A percentile compares a stretch with the other conserved stretches of the same genome.
Evolutionary conservation across 2,113 vertebrate genomes (phyloP).

Genomic region (Lepisosteus osseus): DNA sequence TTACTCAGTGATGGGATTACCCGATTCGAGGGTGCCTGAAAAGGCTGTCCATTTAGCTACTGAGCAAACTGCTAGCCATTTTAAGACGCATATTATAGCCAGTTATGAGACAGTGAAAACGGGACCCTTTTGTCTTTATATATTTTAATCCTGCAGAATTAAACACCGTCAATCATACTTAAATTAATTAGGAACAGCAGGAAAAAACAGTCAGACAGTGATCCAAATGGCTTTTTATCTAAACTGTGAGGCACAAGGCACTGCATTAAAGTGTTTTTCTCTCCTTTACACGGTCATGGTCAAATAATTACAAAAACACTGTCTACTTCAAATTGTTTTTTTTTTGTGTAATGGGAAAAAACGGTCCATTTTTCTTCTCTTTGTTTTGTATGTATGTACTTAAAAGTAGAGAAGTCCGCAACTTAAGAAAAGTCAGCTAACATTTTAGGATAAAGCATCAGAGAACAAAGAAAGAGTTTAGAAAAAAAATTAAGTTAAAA

Average conservation of each 20-base stretch:
- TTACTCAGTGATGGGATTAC: slow-evolving; percentile 6
- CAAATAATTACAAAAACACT: background rate
- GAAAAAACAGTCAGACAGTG: slow-evolving; percentile 6
- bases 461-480: no score
- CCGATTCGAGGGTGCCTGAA: background rate
- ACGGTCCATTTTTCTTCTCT: no score
- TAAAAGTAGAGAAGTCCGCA: no score
- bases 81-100: background rate
- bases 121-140: slow-evolving; percentile 11
- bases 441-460: no score
- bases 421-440: no score
- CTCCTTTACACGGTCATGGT: background rate
- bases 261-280: slow-evolving; percentile 11
- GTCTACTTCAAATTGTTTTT: slow-evolving; percentile 1
- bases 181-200: slow-evolving; percentile 25
- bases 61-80: slow-evolving; percentile 7
- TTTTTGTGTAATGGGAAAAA: background rate
- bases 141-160: slow-evolving; percentile 20
- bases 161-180: slow-evolving; percentile 23
- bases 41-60: slow-evolving; percentile 9
- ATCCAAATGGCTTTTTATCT: slow-evolving; percentile 13
- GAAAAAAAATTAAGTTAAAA: no score
- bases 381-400: no score
- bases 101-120: slow-evolving; percentile 11
- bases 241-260: slow-evolving; percentile 1